A percentile compares a stretch with the other conserved stretches of the same genome.
These are phyloP conservation scores for Panurus biarmicus DNA, from an alignment of 2,113 vertebrate species.

Conservation along the genomic window DNA sequence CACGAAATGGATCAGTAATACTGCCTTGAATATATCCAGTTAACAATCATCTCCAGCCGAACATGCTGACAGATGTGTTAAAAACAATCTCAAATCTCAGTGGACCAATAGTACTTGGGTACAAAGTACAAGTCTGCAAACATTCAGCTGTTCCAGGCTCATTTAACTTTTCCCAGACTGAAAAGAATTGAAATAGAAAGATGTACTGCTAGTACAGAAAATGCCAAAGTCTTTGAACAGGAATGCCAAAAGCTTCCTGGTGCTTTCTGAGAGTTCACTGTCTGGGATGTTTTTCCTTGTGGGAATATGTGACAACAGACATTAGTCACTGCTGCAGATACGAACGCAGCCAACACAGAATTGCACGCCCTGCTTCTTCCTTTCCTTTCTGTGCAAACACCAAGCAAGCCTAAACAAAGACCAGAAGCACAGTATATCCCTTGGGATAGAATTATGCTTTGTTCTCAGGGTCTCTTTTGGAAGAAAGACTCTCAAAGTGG, in stretches of 20 bases:
- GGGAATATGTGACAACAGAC: slow-evolving; percentile 44
- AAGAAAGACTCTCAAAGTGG: not conserved
- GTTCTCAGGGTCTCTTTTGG: not conserved
- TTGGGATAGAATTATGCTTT: not conserved
- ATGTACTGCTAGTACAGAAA: not conserved
- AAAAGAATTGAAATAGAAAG: not conserved
- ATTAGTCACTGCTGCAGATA: slow-evolving; percentile 30
- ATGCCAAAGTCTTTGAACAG: not conserved
- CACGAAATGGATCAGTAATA: not conserved
- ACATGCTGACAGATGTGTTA: not conserved
- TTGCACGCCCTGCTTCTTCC: not conserved
- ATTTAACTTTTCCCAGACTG: not conserved
- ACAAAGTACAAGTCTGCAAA: not conserved
- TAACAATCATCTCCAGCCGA: not conserved
- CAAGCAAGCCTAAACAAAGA: not conserved
- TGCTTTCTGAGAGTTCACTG: not conserved
- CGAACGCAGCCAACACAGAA: not conserved
- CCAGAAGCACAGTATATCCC: not conserved
- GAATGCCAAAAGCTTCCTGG: not conserved
- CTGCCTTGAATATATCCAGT: not conserved
- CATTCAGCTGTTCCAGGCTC: not conserved
- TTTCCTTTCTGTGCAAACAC: not conserved
- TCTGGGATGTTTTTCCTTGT: not conserved
- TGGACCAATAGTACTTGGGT: not conserved
- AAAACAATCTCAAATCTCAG: not conserved